Conservation (phyloP, 2,888 invertebrate genomes). For the Nezara viridula region DNA sequence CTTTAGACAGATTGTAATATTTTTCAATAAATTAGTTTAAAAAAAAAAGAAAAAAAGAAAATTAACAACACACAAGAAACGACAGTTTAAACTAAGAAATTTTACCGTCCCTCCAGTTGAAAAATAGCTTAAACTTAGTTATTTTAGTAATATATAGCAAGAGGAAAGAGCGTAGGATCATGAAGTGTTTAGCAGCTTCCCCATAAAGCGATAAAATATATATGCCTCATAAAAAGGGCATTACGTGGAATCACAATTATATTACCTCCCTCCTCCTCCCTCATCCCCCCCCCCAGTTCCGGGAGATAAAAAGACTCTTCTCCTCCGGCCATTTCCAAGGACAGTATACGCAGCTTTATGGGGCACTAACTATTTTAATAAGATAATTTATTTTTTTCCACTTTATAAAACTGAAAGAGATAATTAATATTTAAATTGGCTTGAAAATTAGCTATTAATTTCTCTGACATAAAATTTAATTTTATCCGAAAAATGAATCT, state of each 20-base stretch:
- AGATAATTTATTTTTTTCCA: not conserved
- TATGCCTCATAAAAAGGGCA: not conserved
- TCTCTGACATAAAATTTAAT: not conserved
- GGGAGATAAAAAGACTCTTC: not conserved
- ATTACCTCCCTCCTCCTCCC: too few relatives aligned
- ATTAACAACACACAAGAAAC: too few relatives aligned
- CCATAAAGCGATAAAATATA: not conserved
- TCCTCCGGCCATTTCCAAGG: not conserved
- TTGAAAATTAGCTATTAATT: not conserved
- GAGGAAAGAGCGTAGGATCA: not conserved
- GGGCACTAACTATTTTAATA: not conserved
- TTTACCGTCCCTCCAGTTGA: not conserved
- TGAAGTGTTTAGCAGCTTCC: not conserved
- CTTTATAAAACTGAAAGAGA: not conserved
- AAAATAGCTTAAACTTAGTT: not conserved
- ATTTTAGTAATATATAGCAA: not conserved
- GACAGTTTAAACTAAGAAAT: too few relatives aligned
- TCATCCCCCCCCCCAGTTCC: not conserved
- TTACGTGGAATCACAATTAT: not conserved
- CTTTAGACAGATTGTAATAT: too few relatives aligned
- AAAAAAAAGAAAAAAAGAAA: too few relatives aligned
- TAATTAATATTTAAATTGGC: not conserved
- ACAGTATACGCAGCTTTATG: not conserved
- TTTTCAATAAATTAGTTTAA: too few relatives aligned
- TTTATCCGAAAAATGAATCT: too few relatives aligned